These are phyloP conservation scores for Emberiza fucata DNA, from an alignment of 2,113 vertebrate genomes.

Conservation along the genomic window DNA sequence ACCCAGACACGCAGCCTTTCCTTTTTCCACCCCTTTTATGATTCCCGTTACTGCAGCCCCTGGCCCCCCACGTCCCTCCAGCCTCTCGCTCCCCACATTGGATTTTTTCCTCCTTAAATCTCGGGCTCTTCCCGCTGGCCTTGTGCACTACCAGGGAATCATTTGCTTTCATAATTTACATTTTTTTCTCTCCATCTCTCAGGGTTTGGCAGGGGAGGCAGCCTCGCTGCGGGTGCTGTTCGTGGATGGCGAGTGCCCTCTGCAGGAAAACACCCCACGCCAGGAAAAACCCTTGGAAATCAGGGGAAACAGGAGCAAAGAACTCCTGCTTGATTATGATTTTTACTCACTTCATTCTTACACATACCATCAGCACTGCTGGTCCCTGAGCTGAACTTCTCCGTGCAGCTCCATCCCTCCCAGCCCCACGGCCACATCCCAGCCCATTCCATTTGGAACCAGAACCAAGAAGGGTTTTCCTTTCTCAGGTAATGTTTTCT, in stretches of 20 bases:
- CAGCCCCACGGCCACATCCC: not conserved
- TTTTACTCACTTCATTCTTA: not conserved
- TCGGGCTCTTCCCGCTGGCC: slow-evolving; percentile 23
- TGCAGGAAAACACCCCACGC: slow-evolving; percentile 57
- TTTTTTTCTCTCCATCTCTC: slow-evolving; percentile 56
- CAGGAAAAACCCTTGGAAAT: not conserved
- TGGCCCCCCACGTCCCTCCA: not conserved
- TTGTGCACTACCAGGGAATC: slow-evolving; percentile 59
- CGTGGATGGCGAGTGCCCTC: slow-evolving; percentile 77
- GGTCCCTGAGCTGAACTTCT: not conserved
- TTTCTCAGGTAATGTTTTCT: not conserved
- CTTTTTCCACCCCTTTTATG: not conserved
- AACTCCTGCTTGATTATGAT: not conserved
- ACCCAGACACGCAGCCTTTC: not conserved
- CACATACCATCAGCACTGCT: not conserved
- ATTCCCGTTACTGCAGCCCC: not conserved
- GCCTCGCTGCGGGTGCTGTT: not conserved
- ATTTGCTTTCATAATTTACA: slow-evolving; percentile 71
- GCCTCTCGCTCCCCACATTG: not conserved
- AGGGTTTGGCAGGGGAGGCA: not conserved
- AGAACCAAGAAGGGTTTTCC: not conserved
- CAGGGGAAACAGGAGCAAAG: not conserved
- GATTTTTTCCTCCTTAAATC: slow-evolving; percentile 43
- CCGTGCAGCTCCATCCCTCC: not conserved
- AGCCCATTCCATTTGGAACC: not conserved